Evolutionary conservation across 2,113 vertebrate genomes (phyloP).

Genomic region (Labrus mixtus): DNA sequence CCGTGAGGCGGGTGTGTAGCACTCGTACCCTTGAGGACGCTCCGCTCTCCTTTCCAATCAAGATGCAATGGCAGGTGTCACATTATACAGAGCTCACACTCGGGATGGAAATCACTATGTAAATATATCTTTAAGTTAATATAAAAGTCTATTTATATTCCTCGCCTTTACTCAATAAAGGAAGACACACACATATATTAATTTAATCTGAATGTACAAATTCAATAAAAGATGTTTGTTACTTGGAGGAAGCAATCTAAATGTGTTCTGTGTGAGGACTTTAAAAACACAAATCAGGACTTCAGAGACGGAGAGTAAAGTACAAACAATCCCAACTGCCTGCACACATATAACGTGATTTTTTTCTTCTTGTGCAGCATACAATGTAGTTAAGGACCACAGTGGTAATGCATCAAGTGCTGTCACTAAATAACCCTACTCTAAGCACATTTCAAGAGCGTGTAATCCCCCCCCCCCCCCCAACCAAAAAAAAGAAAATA

Average conservation of each 20-base stretch:
- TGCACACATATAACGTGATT: conserved; percentile 11
- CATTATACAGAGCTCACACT: conserved; percentile 43
- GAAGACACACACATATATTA: conserved; percentile 15
- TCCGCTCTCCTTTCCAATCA: conserved; percentile 39
- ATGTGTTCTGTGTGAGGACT: conserved; percentile 1
- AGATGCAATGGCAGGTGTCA: conserved; percentile 51
- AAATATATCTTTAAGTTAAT: conserved; percentile 44
- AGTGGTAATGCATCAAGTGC: conserved; percentile 77
- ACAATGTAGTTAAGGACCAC: conserved; percentile 72
- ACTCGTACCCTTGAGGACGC: conserved; percentile 37
- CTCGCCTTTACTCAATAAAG: not conserved
- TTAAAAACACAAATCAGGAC: not conserved
- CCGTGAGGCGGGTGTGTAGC: conserved; percentile 11
- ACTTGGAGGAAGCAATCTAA: conserved; percentile 6
- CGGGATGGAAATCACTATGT: conserved; percentile 34
- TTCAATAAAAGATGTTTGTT: conserved; percentile 31
- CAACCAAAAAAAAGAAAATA: conserved; percentile 23
- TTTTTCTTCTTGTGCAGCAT: conserved; percentile 34
- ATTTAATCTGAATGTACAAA: not conserved
- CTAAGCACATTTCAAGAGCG: conserved; percentile 82
- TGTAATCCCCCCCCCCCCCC: conserved; percentile 44
- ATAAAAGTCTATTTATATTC: conserved; percentile 46
- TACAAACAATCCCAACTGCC: conserved; percentile 7
- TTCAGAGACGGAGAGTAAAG: conserved; percentile 11
- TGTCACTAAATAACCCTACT: conserved; percentile 79